Evolutionary conservation across 2,888 invertebrate genomes (phyloP), one percentile per base, ranked within the genome.

Genomic region (Aporophyla nigra): DNA sequence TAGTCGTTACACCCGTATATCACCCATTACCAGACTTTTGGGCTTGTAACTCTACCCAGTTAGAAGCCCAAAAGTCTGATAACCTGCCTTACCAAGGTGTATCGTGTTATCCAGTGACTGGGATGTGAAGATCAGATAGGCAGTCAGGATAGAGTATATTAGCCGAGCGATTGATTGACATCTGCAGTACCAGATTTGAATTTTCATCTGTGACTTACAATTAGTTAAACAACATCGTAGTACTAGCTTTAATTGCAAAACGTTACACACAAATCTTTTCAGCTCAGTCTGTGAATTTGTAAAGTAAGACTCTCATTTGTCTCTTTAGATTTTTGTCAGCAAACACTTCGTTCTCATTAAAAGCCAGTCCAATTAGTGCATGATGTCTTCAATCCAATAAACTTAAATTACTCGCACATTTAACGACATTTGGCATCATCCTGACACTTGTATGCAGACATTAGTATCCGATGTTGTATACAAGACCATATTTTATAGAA

Each of bases 361-460:
- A 21, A 80, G 59, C 40, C 16, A 33, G 9, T 68, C 65, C 71
- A 81, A 83, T 87, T 81, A 87, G 71, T 66, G 74, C 70, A 78
- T 71, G 71, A 79, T 80, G 66, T 87, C 73, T 74, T 87, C 83
- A 84, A 77, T 70, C 53, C 16, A 73, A 80, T 83, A 74, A 78
- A 87, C 75, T 85, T 82, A 81, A 86, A 75, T 85, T 89, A 90
- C 87, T 82, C 80, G 75, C 78, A 85, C 76, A 74, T 78, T 77
- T 87, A 88, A 87, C 80, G 85, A 84, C 83, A 86, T 84, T 90
- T 94, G 93, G 93, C 94, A 91, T 85, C 71, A 27, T 5, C 54
- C 46, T 88, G 90, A 88, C 90, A 89, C 76, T 84, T 87, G 87
- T 89, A 90, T 90, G 90, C 89, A 90, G 87, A 90, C 78, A 80